These are phyloP conservation scores for Ornithorhynchus anatinus DNA, from an alignment of 2,113 vertebrate species.

Conservation along the genomic window DNA sequence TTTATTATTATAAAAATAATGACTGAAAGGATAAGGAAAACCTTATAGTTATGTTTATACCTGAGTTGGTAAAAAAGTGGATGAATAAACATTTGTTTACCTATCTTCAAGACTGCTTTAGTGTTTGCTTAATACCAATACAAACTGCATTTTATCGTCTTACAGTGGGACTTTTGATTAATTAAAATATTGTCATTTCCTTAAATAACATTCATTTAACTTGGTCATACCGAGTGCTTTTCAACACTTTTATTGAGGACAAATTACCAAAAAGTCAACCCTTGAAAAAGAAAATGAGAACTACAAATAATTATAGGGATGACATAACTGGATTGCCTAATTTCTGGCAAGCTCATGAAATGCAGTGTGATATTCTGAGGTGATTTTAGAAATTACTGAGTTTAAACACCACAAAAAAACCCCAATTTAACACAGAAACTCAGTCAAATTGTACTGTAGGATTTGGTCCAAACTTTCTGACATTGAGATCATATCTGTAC, in stretches of 20 bases:
- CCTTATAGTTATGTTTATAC: no score
- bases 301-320: not conserved
- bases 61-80: no score
- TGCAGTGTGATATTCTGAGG: not conserved
- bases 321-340: constrained; percentile 10
- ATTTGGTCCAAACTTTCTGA: no score
- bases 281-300: not conserved
- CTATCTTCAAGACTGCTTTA: no score
- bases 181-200: no score
- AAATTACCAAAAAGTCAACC: not conserved
- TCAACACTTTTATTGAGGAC: constrained; percentile 5
- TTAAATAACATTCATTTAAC: constrained; percentile 26
- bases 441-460: no score
- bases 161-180: constrained; percentile 14
- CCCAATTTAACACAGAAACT: no score
- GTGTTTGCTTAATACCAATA: constrained; percentile 9
- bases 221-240: constrained; percentile 3
- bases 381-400: constrained; percentile 7
- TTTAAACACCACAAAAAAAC: not conserved
- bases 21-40: no score
- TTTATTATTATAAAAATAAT: no score
- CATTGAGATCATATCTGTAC: no score
- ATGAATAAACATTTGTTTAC: no score
- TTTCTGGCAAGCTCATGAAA: constrained; percentile 12
- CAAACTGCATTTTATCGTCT: constrained; percentile 35